Percentiles rank a stretch among this genome's conserved stretches.
phyloP scores from a whole-genome alignment of 2,888 invertebrate genomes.

The Agrochola circellaris region DNA sequence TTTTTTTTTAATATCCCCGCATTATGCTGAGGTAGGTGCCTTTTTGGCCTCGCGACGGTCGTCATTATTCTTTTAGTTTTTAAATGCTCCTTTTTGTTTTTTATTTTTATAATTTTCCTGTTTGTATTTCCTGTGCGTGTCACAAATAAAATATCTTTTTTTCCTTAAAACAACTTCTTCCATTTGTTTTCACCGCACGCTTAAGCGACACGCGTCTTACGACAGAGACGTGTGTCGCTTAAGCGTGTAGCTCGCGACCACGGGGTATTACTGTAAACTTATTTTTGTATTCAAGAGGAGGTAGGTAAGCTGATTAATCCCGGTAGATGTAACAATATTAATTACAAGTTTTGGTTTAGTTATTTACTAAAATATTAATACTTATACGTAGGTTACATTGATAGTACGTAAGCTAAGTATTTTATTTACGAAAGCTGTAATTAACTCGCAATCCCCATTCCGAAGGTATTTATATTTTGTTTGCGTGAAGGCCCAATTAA shows the following conservation, averaged over 20 bases:
- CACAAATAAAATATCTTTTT: too few species aligned
- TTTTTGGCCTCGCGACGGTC: too few species aligned
- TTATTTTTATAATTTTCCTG: too few species aligned
- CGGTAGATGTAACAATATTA: slow-evolving; percentile 3
- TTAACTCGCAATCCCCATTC: neutral
- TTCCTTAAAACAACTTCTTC: neutral
- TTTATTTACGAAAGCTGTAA: neutral
- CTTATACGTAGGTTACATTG: neutral
- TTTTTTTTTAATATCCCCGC: too few species aligned
- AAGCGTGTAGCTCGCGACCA: neutral
- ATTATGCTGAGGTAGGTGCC: too few species aligned
- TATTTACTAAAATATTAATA: neutral
- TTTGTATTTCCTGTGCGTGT: too few species aligned
- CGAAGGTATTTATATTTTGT: neutral
- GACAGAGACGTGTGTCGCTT: too few species aligned
- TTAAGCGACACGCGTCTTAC: too few species aligned
- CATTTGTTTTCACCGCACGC: neutral
- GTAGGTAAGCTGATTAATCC: slow-evolving; percentile 17
- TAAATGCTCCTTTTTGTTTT: too few species aligned
- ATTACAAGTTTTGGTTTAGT: slow-evolving; percentile 15
- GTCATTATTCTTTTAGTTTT: too few species aligned
- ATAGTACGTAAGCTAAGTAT: neutral
- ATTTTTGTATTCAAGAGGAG: slow-evolving; percentile 21
- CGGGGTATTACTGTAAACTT: neutral
- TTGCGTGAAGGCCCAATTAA: neutral